Percentiles rank a stretch among this genome's conserved stretches.
These are phyloP conservation scores for Ryuthela nishihirai DNA, from an alignment of 2,888 invertebrate species.

Conservation along the genomic window DNA sequence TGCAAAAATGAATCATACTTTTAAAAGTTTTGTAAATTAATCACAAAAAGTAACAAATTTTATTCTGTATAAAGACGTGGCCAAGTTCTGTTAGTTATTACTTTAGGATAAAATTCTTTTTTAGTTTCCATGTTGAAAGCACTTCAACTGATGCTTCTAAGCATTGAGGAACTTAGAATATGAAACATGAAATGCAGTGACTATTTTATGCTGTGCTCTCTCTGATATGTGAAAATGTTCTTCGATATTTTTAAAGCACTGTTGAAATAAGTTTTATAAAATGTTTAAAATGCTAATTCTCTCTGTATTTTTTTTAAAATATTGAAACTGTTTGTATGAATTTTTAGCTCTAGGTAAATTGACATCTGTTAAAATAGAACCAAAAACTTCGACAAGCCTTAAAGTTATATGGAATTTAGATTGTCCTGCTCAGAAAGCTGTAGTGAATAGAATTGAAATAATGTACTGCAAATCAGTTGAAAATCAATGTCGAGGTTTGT, in stretches of 20 bases:
- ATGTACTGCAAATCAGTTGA: slow-evolving; percentile 10
- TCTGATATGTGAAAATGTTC: not conserved
- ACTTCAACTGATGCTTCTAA: too few species aligned
- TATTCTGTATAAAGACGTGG: too few species aligned
- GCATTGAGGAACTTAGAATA: too few species aligned
- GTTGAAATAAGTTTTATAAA: not conserved
- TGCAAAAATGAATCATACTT: too few species aligned
- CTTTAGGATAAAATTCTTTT: too few species aligned
- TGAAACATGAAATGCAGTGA: too few species aligned
- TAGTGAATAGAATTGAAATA: slow-evolving; percentile 31
- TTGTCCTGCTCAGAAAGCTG: slow-evolving; percentile 34
- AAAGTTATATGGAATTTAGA: slow-evolving; percentile 30
- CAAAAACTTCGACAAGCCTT: slow-evolving; percentile 11
- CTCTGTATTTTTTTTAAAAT: not conserved
- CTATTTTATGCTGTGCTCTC: too few species aligned
- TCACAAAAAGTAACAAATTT: too few species aligned
- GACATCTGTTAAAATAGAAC: slow-evolving; percentile 10
- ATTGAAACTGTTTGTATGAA: not conserved
- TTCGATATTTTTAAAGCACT: not conserved
- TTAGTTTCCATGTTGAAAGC: too few species aligned
- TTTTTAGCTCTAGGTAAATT: slow-evolving; percentile 27
- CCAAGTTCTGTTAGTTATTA: too few species aligned
- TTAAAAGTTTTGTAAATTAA: too few species aligned
- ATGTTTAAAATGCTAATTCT: not conserved
- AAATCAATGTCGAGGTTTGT: slow-evolving; percentile 14